Conservation (phyloP, 2,888 invertebrate species). For the Rhimphoctona megacephalus region DNA sequence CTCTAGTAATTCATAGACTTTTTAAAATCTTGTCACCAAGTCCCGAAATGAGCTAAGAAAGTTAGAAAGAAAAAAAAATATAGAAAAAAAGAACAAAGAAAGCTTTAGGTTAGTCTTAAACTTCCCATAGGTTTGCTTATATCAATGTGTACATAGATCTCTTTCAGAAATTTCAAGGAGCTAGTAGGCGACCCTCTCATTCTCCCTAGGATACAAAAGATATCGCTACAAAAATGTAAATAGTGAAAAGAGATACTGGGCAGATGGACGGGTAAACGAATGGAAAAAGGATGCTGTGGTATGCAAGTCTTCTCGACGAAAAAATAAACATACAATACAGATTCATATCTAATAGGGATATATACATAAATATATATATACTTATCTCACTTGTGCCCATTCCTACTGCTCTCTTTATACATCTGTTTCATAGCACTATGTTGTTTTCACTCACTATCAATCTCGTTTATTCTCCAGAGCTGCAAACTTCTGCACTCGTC, state of each 20-base stretch:
- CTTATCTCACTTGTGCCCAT: constrained; percentile 12
- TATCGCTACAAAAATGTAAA: constrained; percentile 33
- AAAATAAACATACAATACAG: constrained; percentile 31
- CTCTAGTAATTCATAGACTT: neutral
- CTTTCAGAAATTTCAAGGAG: constrained; percentile 45
- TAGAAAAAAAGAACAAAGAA: too few species aligned
- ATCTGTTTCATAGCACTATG: constrained; percentile 3
- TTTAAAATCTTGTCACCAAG: neutral
- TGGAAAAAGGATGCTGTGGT: neutral
- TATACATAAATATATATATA: neutral
- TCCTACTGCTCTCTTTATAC: constrained; percentile 34
- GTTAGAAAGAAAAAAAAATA: too few species aligned
- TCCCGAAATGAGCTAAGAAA: neutral
- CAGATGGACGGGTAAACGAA: constrained; percentile 38
- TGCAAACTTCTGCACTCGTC: constrained; percentile 30
- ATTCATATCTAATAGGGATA: constrained; percentile 9
- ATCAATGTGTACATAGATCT: constrained; percentile 27
- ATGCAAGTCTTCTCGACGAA: constrained; percentile 29
- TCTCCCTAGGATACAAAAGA: constrained; percentile 41
- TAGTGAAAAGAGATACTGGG: constrained; percentile 39
- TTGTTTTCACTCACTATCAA: constrained; percentile 52
- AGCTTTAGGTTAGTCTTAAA: neutral
- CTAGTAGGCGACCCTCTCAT: constrained; percentile 43
- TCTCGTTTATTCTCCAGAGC: constrained; percentile 44
- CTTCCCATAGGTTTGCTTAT: neutral